Base-by-base conservation (phyloP, 1,140 invertebrate species). In the Rhizoglyphus robini region DNA sequence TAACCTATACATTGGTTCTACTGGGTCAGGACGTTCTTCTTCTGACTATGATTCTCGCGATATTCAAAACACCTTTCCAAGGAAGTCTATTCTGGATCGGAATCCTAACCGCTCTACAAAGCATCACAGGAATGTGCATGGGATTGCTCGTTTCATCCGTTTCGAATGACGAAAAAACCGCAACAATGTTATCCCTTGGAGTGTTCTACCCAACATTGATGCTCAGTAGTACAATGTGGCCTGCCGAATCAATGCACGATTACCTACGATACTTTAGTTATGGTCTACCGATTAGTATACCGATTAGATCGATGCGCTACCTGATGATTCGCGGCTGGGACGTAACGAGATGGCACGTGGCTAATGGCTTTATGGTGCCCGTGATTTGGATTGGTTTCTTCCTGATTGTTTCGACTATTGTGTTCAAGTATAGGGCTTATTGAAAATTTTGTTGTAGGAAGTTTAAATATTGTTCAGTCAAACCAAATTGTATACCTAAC, bases 1-100 rank as follows among this genome's bases (percentile, higher is more conserved):
- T 92, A 90, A 0, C 91, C 96, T 78, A 90, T 95, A 73, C 83
- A 92, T n/a, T n/a, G n/a, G 88, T 95, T 11, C 91, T 96, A 87
- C 84, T 88, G 60, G 88, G 90, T 0, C 92, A 96, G 80, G 88
- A 90, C 0, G 82, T 84, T 0, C 76, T 94, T 4, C 86, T 94
- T 49, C 79, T 95, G 1, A 81, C 90, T 47, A 86, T 92, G 65
- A 83, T 87, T 41, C 90, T 96, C 71, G 78, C 83, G 0, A 82
- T 91, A 25, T 93, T 92, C 70, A 79, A 83, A 30, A 79, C 95
- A 0, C 88, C 88, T 0, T 83, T 86, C 67, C 81, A 83, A 38
- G 93, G 92, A 8, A 82, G 84, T 8, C 77, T 92, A 0, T 77
- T 81, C 11, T 83, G 83, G 77, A 86, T 95, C 0, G 80, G 87